Evolutionary conservation across 2,888 invertebrate species (phyloP).

Genomic region (Alitta virens): DNA sequence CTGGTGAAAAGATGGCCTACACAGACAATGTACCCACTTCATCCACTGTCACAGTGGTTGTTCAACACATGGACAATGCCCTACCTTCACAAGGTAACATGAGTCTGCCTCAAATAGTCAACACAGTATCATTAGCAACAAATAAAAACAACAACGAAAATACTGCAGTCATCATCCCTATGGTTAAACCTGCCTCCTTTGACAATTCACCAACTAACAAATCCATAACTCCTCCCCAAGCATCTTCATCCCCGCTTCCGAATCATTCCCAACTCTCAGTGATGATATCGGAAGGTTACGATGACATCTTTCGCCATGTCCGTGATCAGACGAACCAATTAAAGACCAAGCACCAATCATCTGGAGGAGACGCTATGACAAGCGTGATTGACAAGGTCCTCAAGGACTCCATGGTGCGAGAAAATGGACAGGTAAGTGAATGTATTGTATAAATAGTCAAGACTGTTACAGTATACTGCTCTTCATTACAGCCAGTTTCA

Average conservation of each 20-base stretch:
- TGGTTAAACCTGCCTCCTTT: background rate
- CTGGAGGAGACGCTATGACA: conserved; percentile 32
- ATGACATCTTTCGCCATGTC: conserved; percentile 16
- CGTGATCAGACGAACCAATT: conserved; percentile 10
- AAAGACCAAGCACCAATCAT: background rate
- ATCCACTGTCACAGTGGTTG: conserved; percentile 6
- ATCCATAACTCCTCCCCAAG: background rate
- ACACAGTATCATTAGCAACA: background rate
- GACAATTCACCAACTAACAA: background rate
- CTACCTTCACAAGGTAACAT: background rate
- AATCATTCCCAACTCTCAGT: background rate
- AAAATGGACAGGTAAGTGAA: conserved; percentile 21
- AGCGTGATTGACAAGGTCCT: conserved; percentile 39
- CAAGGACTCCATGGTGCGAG: conserved; percentile 29
- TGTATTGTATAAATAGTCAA: no score
- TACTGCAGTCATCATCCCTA: background rate
- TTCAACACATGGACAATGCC: conserved; percentile 12
- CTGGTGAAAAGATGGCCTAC: background rate
- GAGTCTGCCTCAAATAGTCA: background rate
- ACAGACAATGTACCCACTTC: conserved; percentile 20
- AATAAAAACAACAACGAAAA: background rate
- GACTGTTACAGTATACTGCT: no score
- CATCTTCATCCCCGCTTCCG: background rate
- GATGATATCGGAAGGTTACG: conserved; percentile 15
- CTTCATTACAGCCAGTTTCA: no score